These are phyloP conservation scores for Typhlichthys subterraneus DNA, from an alignment of 2,797 vertebrate genomes.

Conservation along the genomic window DNA sequence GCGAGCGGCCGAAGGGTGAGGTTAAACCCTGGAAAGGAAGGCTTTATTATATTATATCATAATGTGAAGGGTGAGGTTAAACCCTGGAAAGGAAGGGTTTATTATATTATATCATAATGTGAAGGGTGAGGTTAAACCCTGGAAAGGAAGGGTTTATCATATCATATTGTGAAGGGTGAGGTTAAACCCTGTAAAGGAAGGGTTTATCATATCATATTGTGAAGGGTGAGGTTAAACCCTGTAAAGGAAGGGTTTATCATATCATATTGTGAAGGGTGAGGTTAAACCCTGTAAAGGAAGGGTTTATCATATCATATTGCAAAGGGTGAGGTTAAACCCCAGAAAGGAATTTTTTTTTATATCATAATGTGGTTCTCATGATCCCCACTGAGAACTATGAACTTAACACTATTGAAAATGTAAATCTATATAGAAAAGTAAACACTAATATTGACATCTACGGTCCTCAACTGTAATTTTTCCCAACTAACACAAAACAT, in stretches of 20 bases:
- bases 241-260: neutral
- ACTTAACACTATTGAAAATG: too few species aligned
- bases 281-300: neutral
- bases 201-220: neutral
- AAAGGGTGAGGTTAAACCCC: constrained; percentile 82
- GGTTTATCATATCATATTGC: neutral
- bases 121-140: too few species aligned
- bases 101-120: too few species aligned
- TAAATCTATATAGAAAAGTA: too few species aligned
- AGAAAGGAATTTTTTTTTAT: neutral
- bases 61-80: too few species aligned
- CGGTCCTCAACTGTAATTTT: too few species aligned
- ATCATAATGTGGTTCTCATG: neutral
- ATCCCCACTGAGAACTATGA: neutral
- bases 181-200: neutral
- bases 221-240: constrained; percentile 82
- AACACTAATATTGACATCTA: too few species aligned
- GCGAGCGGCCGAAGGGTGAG: constrained; percentile 88
- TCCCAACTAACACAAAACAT: too few species aligned
- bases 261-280: constrained; percentile 81
- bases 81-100: too few species aligned
- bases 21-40: neutral
- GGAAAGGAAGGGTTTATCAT: neutral
- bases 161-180: constrained; percentile 81
- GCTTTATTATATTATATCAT: neutral